Evolutionary conservation across 1,140 invertebrate genomes (phyloP), one percentile per base, ranked within the genome.

Genomic region (Bombyx mandarina): DNA sequence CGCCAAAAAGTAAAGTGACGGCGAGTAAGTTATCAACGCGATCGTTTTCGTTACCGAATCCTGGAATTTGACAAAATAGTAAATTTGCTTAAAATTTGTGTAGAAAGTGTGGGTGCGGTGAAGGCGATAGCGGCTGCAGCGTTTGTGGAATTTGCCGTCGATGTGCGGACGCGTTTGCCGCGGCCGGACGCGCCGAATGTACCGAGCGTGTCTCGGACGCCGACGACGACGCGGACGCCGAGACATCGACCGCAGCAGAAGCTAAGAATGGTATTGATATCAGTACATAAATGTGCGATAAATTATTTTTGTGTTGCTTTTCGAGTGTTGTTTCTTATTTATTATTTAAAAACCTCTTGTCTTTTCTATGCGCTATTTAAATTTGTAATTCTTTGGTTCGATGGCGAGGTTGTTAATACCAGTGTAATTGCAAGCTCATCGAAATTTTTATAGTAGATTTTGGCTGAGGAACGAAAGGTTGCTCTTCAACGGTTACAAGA

Each of bases 41-140:
- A 35, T 35, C 26, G 26, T 35, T 35, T 35, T 35, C 26, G 26
- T 35, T 35, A 3, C 26, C 26, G 26, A 35, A 35, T 35, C 2
- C 26, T 35, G 26, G 26, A 35, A 35, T 2, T 5, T 35, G 2
- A 35, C 26, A 35, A 35, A 35, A 35, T 35, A 5, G 26, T 35
- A 35, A 35, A 3, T 3, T 35, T 5, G 26, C 47, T 43, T 10
- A 56, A 54, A 42, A 52, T 10, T 2, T 48, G 18, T 6, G 45
- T 56, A 97, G 96, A 69, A 93, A 95, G 73, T 99, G 98, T 89
- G 96, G 96, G 2, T 99, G 98, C 90, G 97, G 97, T 10, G 94
- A 95, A 75, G 97, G 97, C 10, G 97, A 99, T 77, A 94, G 96
- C 47, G 97, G 97, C 0, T 99, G 98, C 77, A 91, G 93, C 1